A percentile compares a stretch with the other conserved stretches of the same genome.
Conservation (phyloP, 2,888 invertebrate genomes). For the Chouioia cunea region DNA sequence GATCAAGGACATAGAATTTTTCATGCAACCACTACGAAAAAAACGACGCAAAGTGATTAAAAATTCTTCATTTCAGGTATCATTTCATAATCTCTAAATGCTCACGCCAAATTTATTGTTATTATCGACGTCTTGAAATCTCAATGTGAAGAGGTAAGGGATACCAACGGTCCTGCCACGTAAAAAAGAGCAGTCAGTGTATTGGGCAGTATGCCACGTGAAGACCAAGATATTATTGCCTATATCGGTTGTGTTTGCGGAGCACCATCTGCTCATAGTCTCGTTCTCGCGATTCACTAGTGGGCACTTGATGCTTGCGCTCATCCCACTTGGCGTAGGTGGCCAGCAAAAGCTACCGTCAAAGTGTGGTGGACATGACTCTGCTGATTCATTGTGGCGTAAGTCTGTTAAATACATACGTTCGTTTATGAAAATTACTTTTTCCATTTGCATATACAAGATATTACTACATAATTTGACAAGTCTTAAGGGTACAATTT, state of each 20-base stretch:
- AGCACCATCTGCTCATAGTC: constrained; percentile 25
- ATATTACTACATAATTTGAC: too few species aligned
- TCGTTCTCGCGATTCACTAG: neutral
- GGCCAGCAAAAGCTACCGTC: constrained; percentile 26
- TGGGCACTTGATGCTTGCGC: constrained; percentile 10
- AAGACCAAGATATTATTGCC: neutral
- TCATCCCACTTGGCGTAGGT: neutral
- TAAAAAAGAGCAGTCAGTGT: constrained; percentile 2
- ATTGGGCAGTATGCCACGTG: neutral
- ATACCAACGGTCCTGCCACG: constrained; percentile 6
- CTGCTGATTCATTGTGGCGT: neutral
- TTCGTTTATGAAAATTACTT: too few species aligned
- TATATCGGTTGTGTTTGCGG: constrained; percentile 4
- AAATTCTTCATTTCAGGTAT: neutral
- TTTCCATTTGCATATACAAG: too few species aligned
- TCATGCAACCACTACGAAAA: constrained; percentile 17
- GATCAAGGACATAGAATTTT: constrained; percentile 5
- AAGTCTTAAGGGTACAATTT: too few species aligned
- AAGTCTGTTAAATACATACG: neutral
- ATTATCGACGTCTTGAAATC: neutral
- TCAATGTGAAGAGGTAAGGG: neutral
- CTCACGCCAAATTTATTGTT: constrained; percentile 9
- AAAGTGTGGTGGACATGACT: constrained; percentile 11
- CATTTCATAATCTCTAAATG: neutral
- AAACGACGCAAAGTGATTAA: too few species aligned